Base-by-base conservation (phyloP, 2,113 vertebrate genomes). In the Stercorarius parasiticus region DNA sequence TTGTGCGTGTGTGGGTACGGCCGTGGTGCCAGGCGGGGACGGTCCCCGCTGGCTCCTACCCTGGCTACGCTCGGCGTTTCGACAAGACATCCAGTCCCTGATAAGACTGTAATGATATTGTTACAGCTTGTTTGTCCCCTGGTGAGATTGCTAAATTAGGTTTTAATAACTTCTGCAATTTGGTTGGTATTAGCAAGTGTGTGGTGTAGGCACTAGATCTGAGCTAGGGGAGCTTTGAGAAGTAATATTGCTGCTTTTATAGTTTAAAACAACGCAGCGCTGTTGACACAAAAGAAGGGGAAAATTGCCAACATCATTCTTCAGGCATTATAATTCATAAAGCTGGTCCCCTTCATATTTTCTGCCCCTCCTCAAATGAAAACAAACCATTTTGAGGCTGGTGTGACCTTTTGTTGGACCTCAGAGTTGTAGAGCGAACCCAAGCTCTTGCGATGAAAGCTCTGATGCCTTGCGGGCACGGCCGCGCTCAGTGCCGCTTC, bases 11-110 rank as follows among this genome's bases (percentile, higher is more conserved):
- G 6, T 6, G 64, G 72, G 43, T 13, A 43, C 2, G 4, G 53
- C 45, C 1, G 0, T 1, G 50, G 14, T 20, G n/a, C 53, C 36
- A 8, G 1, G 1, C 42, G 32, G 52, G 1, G 3, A 59, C 1
- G 0, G 79, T 61, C 55, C 65, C 82, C 0, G 10, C 34, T 12
- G 47, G 55, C 55, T 74, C n/a, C 58, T 40, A 14, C n/a, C 62
- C 56, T 20, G 27, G 16, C 53, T 23, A 7, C 9, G 2, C 66
- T 72, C 7, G 1, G 64, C 58, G 11, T 49, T 29, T 52, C 88
- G 45, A 16, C 4, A 1, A 29, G 40, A 19, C 52, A 56, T 56
- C 42, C 74, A 11, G 65, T 13, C 65, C 45, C 66, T 32, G 27
- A 13, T 40, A 34, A 53, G 81, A 23, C 71, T 56, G 40, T 22